phyloP scores from a whole-genome alignment of 2,113 vertebrate genomes.

The Psittacula cyanocephala region DNA sequence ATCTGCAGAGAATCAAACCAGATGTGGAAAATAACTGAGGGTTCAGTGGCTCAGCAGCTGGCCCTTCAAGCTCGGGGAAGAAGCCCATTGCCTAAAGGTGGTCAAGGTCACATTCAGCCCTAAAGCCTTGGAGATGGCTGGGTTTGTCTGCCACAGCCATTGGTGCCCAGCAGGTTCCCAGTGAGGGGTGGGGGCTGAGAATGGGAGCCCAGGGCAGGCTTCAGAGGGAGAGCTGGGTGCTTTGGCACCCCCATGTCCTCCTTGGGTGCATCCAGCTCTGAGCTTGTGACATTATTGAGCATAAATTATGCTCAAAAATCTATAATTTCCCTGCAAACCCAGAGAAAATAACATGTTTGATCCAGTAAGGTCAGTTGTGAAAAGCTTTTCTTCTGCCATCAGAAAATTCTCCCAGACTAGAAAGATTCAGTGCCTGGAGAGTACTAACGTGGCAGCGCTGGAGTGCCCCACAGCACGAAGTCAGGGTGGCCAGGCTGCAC shows the following conservation, averaged over 20 bases:
- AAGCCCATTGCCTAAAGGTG: neutral
- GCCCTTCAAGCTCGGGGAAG: slow-evolving; percentile 30
- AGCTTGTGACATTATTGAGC: neutral
- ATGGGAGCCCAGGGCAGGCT: neutral
- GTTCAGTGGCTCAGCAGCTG: slow-evolving; percentile 42
- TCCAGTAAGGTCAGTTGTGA: neutral
- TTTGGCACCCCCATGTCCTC: neutral
- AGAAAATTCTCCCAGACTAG: neutral
- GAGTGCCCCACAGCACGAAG: neutral
- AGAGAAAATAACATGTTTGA: neutral
- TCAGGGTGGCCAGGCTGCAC: neutral
- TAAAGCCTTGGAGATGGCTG: neutral
- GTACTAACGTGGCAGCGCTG: fast-evolving
- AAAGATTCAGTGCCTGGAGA: neutral
- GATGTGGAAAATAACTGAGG: slow-evolving; percentile 70
- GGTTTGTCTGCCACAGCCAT: neutral
- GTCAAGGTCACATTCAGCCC: neutral
- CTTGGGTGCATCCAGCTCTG: neutral
- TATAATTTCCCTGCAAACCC: neutral
- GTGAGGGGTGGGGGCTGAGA: neutral
- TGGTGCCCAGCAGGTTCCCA: neutral
- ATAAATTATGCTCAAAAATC: neutral
- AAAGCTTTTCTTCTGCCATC: neutral
- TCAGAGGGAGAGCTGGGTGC: neutral
- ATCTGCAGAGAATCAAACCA: slow-evolving; percentile 76